Conservation (phyloP, 2,888 invertebrate genomes). For the Spodoptera littoralis region DNA sequence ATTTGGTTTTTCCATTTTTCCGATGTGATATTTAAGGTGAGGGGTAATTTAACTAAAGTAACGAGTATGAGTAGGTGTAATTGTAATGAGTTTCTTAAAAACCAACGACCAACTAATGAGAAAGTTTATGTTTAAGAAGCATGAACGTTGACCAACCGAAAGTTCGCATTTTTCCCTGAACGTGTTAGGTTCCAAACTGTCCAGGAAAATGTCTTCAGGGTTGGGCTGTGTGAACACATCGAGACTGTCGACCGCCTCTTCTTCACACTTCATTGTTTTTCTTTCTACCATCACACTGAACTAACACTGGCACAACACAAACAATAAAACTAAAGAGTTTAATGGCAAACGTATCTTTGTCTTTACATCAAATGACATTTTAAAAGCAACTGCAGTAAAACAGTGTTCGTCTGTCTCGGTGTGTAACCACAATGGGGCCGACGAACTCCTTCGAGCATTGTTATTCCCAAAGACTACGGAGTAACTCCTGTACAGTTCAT, state of each 20-base stretch:
- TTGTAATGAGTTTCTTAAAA: slow-evolving; percentile 27
- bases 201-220: slow-evolving; percentile 75
- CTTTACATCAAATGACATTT: slow-evolving; percentile 71
- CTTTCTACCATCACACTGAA: slow-evolving; percentile 77
- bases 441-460: slow-evolving; percentile 82
- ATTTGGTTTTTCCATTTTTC: too few relatives aligned
- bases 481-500: slow-evolving; percentile 72
- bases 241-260: slow-evolving; percentile 79
- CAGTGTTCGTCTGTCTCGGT: slow-evolving; percentile 72
- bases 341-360: slow-evolving; percentile 55
- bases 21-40: too few relatives aligned
- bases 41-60: too few relatives aligned
- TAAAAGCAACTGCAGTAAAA: slow-evolving; percentile 68
- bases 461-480: slow-evolving; percentile 84
- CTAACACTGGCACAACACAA: slow-evolving; percentile 51
- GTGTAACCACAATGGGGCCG: slow-evolving; percentile 77
- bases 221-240: slow-evolving; percentile 75
- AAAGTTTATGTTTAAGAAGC: slow-evolving; percentile 41
- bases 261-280: slow-evolving; percentile 76
- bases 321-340: slow-evolving; percentile 30
- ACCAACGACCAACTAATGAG: slow-evolving; percentile 37
- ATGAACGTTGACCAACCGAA: slow-evolving; percentile 67
- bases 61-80: too few relatives aligned
- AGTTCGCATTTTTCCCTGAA: slow-evolving; percentile 73
- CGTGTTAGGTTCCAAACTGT: slow-evolving; percentile 79